These are phyloP conservation scores for Drosophila rubida DNA, from an alignment of 2,888 invertebrate genomes.

Conservation along the genomic window DNA sequence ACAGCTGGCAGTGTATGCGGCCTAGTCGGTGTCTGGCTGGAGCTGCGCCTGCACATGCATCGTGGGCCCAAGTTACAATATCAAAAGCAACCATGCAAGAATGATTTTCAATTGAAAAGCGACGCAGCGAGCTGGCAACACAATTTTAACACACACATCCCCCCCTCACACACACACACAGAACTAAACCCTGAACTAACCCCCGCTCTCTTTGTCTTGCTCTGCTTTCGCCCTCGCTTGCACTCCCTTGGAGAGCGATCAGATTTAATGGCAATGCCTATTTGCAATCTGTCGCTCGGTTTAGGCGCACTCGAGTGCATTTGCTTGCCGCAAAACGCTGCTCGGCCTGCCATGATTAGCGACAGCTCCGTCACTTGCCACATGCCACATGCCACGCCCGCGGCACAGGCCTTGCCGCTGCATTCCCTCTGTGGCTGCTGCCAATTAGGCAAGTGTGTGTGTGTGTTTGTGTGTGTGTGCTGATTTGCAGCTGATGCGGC, in stretches of 20 bases:
- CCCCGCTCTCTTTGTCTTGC: neutral
- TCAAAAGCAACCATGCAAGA: constrained; percentile 55
- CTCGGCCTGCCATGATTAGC: constrained; percentile 42
- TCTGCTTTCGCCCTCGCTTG: neutral
- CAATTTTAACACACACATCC: constrained; percentile 40
- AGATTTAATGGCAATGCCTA: constrained; percentile 61
- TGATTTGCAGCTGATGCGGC: neutral
- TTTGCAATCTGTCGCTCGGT: constrained; percentile 61
- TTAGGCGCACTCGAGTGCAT: constrained; percentile 48
- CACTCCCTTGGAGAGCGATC: constrained; percentile 43
- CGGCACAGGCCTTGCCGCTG: neutral
- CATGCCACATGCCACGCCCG: neutral
- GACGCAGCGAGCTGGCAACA: constrained; percentile 61
- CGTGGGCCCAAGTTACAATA: constrained; percentile 27
- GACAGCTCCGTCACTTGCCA: constrained; percentile 35
- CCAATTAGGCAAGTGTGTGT: constrained; percentile 57
- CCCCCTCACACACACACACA: neutral
- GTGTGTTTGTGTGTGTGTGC: neutral
- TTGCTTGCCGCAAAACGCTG: constrained; percentile 28
- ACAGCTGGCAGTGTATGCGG: constrained; percentile 2
- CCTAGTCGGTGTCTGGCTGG: constrained; percentile 5
- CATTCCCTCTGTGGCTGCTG: constrained; percentile 20
- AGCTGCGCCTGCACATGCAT: neutral
- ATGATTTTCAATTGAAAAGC: constrained; percentile 68
- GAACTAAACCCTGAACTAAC: too few relatives aligned